Base-by-base conservation (phyloP, 2,888 invertebrate species). In the Drosophila stalkeri region DNA sequence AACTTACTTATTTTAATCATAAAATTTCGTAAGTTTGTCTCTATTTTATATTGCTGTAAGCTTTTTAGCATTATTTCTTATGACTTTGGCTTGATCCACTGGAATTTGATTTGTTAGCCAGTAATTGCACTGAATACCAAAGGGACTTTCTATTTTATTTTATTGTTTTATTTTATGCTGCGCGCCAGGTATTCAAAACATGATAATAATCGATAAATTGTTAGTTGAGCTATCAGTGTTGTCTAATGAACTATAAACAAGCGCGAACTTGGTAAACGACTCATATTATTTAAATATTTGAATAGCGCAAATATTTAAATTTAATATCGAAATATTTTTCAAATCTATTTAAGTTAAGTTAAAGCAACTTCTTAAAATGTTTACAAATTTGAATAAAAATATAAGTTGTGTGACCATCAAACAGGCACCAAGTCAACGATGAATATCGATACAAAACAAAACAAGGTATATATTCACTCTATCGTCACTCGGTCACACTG, bases 1-100 rank as follows among this genome's bases (percentile, higher is more conserved):
- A 64, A 59, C 44, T 51, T 49, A 37, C 56, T 65, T 55, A 51
- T 55, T 27, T 61, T 23, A 65, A 57, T 66, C 41, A 60, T 56
- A 47, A 41, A 61, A 63, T 54, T 43, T n/a, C 47, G 41, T 60
- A 44, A 27, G 9, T 60, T 47, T 66, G 31, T 46, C 18, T 49
- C 18, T 39, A 41, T 16, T 46, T 64, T 46, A 57, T 57, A 33
- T n/a, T 14, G n/a, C 20, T 49, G 8, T 20, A 14, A 37, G 43
- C 37, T 44, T 14, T 14, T 11, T 14, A 61, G 18, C 37, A 56
- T 52, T 70, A 23, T 44, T 35, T 43, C 55, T 39, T 54, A 41
- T 20, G 16, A 43, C 46, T 41, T 44, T 20, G 14, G 9, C 14
- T 35, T n/a, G 47, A 23, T 56, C 39, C 35, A 14, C 11, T 35